Evolutionary conservation across 2,797 vertebrate species (phyloP).

Genomic region (Macropus fuliginosus): DNA sequence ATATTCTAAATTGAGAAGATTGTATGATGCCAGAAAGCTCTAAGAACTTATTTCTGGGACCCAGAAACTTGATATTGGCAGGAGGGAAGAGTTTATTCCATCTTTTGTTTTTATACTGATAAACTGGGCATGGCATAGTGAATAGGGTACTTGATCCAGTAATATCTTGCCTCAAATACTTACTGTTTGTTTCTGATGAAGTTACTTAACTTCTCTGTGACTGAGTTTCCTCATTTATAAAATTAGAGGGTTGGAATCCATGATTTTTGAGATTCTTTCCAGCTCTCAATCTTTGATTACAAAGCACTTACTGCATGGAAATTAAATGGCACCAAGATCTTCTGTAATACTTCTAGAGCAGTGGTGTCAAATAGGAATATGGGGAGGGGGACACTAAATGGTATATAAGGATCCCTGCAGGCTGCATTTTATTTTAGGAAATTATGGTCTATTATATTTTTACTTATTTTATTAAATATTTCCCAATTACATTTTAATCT

Average conservation of each 20-base stretch:
- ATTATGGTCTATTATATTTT: background rate
- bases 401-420: background rate
- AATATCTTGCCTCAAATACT: conserved; percentile 36
- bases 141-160: conserved; percentile 31
- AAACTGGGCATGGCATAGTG: background rate
- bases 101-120: background rate
- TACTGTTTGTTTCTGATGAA: background rate
- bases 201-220: background rate
- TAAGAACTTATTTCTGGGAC: conserved; percentile 33
- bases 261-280: background rate
- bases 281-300: background rate
- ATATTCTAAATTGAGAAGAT: conserved; percentile 38
- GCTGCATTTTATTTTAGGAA: background rate
- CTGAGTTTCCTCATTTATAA: background rate
- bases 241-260: background rate
- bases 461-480: background rate
- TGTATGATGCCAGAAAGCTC: conserved; percentile 43
- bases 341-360: background rate
- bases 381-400: background rate
- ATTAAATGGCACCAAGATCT: background rate
- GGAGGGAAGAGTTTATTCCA: background rate
- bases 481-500: background rate
- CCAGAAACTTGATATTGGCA: background rate
- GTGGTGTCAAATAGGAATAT: background rate
- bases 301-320: background rate